Percentiles rank a stretch among this genome's conserved stretches.
Evolutionary conservation across 2,888 invertebrate genomes (phyloP).

Genomic region (Pristionchus exspectatus): DNA sequence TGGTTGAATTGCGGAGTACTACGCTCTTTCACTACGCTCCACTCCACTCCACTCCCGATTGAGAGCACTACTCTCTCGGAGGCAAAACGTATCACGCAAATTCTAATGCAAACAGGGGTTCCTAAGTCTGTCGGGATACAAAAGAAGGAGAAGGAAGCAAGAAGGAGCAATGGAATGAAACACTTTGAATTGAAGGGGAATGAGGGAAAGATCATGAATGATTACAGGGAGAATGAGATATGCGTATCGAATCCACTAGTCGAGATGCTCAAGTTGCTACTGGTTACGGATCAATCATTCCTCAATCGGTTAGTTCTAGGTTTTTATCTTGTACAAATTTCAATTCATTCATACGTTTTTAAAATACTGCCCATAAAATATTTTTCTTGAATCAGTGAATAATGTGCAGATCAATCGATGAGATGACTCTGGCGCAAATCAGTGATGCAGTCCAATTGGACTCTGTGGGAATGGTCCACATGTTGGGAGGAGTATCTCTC

Average conservation of each 20-base stretch:
- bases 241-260: constrained; percentile 78
- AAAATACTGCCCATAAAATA: neutral
- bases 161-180: constrained; percentile 2
- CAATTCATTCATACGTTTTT: neutral
- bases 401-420: constrained; percentile 67
- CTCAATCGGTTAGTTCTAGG: constrained; percentile 65
- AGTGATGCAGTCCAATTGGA: constrained; percentile 73
- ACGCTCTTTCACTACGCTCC: constrained; percentile 22
- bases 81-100: constrained; percentile 55
- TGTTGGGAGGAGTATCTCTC: constrained; percentile 75
- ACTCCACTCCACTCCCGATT: constrained; percentile 18
- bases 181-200: neutral
- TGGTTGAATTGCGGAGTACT: neutral
- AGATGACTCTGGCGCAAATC: constrained; percentile 74
- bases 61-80: constrained; percentile 3
- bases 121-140: constrained; percentile 52
- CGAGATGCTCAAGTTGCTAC: constrained; percentile 74
- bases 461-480: constrained; percentile 73
- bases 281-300: constrained; percentile 71
- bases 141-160: constrained; percentile 19
- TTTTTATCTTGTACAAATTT: no score
- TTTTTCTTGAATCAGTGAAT: neutral
- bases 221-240: constrained; percentile 67
- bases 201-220: neutral
- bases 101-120: constrained; percentile 50